Conservation (phyloP, 1,140 invertebrate genomes). For the Drosophila orena region DNA sequence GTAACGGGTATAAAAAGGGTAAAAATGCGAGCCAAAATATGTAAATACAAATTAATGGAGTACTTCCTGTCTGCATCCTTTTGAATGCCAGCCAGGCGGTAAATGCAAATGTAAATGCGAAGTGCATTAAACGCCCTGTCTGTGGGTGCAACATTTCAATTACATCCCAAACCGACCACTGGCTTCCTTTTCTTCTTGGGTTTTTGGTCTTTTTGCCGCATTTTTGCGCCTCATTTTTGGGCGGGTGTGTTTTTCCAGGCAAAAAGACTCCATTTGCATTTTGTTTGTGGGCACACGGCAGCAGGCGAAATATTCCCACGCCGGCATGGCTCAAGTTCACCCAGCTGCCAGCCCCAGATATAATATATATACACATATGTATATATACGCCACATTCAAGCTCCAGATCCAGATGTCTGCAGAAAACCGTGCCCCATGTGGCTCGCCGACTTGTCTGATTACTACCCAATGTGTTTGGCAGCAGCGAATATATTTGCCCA, state of each 20-base stretch:
- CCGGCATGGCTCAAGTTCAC: conserved; percentile 60
- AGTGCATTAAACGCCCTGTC: conserved; percentile 42
- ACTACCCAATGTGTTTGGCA: conserved; percentile 10
- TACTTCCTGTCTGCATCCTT: conserved; percentile 66
- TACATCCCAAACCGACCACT: conserved; percentile 32
- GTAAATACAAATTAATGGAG: conserved; percentile 65
- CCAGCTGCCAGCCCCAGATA: conserved; percentile 49
- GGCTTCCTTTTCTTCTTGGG: conserved; percentile 26
- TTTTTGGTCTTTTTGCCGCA: neutral
- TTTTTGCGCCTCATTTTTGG: conserved; percentile 13
- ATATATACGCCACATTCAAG: conserved; percentile 10
- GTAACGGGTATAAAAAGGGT: neutral
- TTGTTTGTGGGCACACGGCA: conserved; percentile 23
- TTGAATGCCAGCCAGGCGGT: conserved; percentile 10
- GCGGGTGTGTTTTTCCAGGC: conserved; percentile 34
- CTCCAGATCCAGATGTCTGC: conserved; percentile 42
- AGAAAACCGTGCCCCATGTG: conserved; percentile 28
- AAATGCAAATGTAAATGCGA: conserved; percentile 26
- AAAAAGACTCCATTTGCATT: conserved; percentile 42
- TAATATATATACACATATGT: neutral
- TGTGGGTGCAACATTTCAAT: conserved; percentile 69
- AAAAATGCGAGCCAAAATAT: conserved; percentile 46
- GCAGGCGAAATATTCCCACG: conserved; percentile 63
- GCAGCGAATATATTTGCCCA: conserved; percentile 38
- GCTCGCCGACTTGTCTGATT: conserved; percentile 19